Conservation (phyloP, 2,888 invertebrate genomes). For the Acanthococcus lagerstroemiae region DNA sequence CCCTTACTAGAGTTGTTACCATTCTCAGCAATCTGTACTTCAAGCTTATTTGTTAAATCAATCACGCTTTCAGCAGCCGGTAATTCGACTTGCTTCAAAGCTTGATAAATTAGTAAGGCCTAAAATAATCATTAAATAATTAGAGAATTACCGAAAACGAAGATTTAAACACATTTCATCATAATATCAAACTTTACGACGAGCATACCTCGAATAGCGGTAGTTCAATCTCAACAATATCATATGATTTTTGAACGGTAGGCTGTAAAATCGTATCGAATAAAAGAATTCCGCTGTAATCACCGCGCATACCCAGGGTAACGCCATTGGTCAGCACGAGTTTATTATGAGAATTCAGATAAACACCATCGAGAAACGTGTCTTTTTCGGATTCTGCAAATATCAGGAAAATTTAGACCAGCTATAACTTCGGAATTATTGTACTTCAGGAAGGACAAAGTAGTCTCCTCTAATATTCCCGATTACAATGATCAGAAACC, state of each 20-base stretch:
- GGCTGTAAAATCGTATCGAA: slow-evolving; percentile 82
- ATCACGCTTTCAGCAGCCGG: slow-evolving; percentile 64
- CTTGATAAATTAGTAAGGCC: slow-evolving; percentile 74
- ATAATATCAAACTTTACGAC: neutral
- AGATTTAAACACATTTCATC: too few species aligned
- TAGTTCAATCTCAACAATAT: slow-evolving; percentile 71
- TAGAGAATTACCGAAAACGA: too few species aligned
- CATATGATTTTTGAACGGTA: slow-evolving; percentile 63
- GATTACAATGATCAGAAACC: too few species aligned
- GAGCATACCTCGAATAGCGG: slow-evolving; percentile 67
- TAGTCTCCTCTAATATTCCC: too few species aligned
- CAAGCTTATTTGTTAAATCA: slow-evolving; percentile 53
- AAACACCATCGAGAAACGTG: slow-evolving; percentile 47
- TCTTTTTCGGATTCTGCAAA: slow-evolving; percentile 16
- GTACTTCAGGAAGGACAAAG: too few species aligned
- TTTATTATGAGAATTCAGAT: slow-evolving; percentile 68
- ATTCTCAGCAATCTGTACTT: slow-evolving; percentile 54
- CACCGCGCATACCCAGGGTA: slow-evolving; percentile 72
- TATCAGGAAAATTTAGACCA: neutral
- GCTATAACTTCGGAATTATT: too few species aligned
- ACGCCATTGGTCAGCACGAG: slow-evolving; percentile 73
- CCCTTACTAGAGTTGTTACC: slow-evolving; percentile 67
- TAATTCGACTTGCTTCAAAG: slow-evolving; percentile 61
- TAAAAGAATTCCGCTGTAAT: slow-evolving; percentile 82
- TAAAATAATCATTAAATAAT: slow-evolving; percentile 41